Conservation (phyloP, 2,888 invertebrate species). For the Lissocephala sabroskyi region DNA sequence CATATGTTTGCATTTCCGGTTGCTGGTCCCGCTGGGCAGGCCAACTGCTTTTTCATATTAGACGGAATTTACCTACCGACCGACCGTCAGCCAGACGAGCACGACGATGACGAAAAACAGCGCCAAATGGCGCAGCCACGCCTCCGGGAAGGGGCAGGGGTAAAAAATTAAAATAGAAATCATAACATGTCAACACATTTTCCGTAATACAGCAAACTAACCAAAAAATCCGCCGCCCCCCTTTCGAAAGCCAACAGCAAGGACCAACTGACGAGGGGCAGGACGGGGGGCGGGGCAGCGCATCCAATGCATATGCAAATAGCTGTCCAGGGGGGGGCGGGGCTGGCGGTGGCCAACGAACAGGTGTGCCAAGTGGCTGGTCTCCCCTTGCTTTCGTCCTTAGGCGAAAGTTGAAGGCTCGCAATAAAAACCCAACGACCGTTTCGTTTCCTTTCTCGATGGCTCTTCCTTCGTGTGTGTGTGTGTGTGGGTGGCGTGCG, state of each 20-base stretch:
- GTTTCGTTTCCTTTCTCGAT: too few relatives aligned
- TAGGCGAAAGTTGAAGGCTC: too few relatives aligned
- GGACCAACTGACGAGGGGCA: background rate
- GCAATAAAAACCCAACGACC: constrained; percentile 28
- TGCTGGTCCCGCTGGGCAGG: background rate
- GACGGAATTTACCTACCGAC: too few relatives aligned
- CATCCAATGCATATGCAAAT: constrained; percentile 50
- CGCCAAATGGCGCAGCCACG: too few relatives aligned
- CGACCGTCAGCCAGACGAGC: too few relatives aligned
- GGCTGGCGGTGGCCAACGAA: constrained; percentile 14
- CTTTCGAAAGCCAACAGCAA: constrained; percentile 37
- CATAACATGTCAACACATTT: constrained; percentile 52
- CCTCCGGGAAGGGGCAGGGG: background rate
- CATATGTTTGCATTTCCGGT: too few relatives aligned
- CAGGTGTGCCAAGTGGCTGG: constrained; percentile 39
- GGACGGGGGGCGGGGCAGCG: background rate
- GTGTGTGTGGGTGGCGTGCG: constrained; percentile 3
- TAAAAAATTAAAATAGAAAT: constrained; percentile 47
- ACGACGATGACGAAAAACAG: too few relatives aligned
- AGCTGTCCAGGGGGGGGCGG: background rate
- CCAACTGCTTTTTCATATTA: background rate
- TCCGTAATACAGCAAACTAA: constrained; percentile 43
- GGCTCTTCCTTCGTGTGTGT: constrained; percentile 4
- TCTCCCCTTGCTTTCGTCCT: too few relatives aligned
- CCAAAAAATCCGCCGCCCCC: too few relatives aligned